Base-by-base conservation (phyloP, 2,797 vertebrate genomes). In the Gallinago solitaria region DNA sequence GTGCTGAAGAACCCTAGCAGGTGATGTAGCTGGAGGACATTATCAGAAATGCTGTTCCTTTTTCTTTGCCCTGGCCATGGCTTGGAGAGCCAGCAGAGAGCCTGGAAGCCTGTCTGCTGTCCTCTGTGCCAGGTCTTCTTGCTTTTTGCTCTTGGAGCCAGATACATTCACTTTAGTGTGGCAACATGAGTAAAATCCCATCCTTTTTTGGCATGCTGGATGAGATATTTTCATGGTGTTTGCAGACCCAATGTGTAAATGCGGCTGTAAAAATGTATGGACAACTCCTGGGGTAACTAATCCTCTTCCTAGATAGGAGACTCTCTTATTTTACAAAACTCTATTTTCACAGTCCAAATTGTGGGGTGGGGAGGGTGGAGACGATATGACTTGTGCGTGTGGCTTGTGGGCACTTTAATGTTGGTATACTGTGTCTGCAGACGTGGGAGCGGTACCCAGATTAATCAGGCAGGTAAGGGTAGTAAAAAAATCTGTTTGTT, bases 151-250 rank as follows among this genome's bases (percentile, higher is more conserved):
- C 23, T 24, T 47, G 43, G 61, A 51, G 25, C 5, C 7, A 39
- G 30, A 8, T 33, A 2, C 8, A 7, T 41, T 76, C 43, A 5
- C 27, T 78, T 54, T 0, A 82, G 30, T 23, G 4, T 24, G 53
- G 24, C 80, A 76, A 5, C n/a, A 4, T 6, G 54, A 68, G 61
- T n/a, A 59, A 71, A 73, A 48, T 18, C 9, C 61, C 20, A 9
- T 51, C 27, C 5, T 75, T 71, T 37, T 41, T 59, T 70, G 39
- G 35, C 32, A 14, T 41, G 47, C 37, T 12, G 17, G 6, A 3
- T 41, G 37, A 16, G 2, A 0, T 41, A 4, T 83, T 71, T 81
- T 51, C 21, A 4, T 47, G 11, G 4, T 1, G 1, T 23, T 64
- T 12, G 16, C 61, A 69, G 68, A 25, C 12, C 5, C n/a, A 3